Evolutionary conservation across 2,797 vertebrate species (phyloP), one percentile per base, ranked within the genome.

Genomic region (Rhadinocentrus ornatus): DNA sequence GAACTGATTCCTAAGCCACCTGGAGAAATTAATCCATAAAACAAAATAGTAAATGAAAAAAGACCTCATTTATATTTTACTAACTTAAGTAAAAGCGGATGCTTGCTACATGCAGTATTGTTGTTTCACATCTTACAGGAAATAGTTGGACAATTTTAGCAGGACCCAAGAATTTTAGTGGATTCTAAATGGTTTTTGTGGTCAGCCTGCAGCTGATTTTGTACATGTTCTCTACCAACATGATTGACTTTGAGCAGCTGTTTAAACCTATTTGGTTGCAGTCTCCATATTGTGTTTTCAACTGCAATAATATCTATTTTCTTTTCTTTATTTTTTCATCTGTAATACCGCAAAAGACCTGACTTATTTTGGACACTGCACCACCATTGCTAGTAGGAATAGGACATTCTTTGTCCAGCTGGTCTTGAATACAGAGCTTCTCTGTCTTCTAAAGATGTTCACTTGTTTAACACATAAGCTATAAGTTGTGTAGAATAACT

Each of bases 361-460:
- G 1, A 46, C 39, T 67, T 55, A 15, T 39, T 77, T 78, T 67
- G 61, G 35, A 69, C 6, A 1, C 3, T 7, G 29, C 24, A 66
- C 6, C 20, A 37, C 35, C 57, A 41, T 37, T 46, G 4, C 37
- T 31, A 39, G 41, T 53, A 62, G 24, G 20, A 58, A 50, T 1
- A 58, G 26, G 44, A 26, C 0, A 0, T 24, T 52, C 16, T 72
- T 58, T 62, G 6, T 61, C 46, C 44, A 56, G 22, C 0, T 41
- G 44, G 16, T 61, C 62, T 71, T 69, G 29, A 77, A 64, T 39
- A 77, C 58, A 82, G 82, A 64, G 62, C 41, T 46, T 57, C 27
- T 56, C 52, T 60, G 46, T 78, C 52, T 79, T 56, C n/a, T 67
- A 37, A 57, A 54, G 59, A 66, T 57, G 15, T 46, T 52, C 22